Base-by-base conservation (phyloP, 1,140 invertebrate genomes). In the Zaprionus kolodkinae region DNA sequence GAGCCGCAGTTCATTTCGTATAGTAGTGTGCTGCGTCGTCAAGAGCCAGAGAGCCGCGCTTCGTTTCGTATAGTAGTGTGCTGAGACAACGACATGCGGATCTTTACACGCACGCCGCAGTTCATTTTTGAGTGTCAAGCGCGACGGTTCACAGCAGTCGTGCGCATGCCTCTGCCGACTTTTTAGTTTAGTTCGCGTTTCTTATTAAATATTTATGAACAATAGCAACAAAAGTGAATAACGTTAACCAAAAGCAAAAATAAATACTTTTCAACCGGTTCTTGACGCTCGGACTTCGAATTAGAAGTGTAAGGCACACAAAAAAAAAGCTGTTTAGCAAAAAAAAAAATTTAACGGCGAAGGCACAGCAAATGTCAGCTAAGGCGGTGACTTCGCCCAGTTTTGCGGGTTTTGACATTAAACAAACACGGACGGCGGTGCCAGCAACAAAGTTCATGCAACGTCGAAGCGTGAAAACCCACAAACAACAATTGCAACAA, bases 321-420 rank as follows among this genome's bases (percentile, higher is more conserved):
- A 56, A 60, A 66, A 57, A n/a, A 27, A 48, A 40, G 5, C 67
- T 63, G 2, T 70, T 66, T 17, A 72, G 50, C 68, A 72, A 63
- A 67, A 75, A 57, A 65, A 72, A 63, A 67, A 75, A 57, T 43
- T 67, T 73, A 86, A 79, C 64, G 66, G 61, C 64, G 57, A 76
- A 83, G 27, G n/a, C 54, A 45, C 56, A 84, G 69, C 77, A 88
- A 89, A 88, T 88, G 84, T 80, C 85, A 89, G 75, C 35, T 61
- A 55, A 69, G 15, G 35, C 21, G 40, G 52, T 25, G 55, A 75
- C 71, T 73, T 81, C 70, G 60, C 83, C 72, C 63, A 76, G 70
- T 76, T 83, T 83, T 75, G 66, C 54, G 55, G 33, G 55, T 52
- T 77, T 77, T 79, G 77, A 76, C 77, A 79, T 79, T 79, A 76